Evolutionary conservation across 53 echinoderm and acorn worm species (phyloP), one percentile per base, ranked within the genome.

Genomic region (Luidia sarsii): DNA sequence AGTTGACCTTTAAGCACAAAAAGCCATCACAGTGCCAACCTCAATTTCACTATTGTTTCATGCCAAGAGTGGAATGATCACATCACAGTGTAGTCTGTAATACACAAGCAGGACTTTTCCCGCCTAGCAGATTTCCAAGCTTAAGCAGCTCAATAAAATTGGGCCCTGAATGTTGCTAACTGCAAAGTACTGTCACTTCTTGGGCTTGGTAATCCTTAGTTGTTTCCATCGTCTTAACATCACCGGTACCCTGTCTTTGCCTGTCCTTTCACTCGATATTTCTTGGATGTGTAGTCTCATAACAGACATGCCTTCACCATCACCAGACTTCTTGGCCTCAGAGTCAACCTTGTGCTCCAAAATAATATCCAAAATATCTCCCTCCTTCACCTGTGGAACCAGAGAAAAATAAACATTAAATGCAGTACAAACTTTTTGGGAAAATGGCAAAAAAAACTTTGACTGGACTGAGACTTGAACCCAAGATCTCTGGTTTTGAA

Each of bases 181-280:
- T n/a, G 41, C 41, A 41, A 41, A 41, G 41, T n/a, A n/a, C 41
- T 11, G 36, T 43, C 33, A 45, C 20, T 77, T 41, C 31, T 71
- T 84, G 19, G 73, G 66, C 15, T 66, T 70, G 1, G 70, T 59
- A 13, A 93, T 1, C 46, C 55, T 67, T 9, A 92, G 59, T 28
- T 87, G 69, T 83, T 95, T 95, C 95, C 95, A 95, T 48, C 95
- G 59, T 25, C 95, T 72, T 18, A 95, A 80, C 34, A 77, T 70
- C 51, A 92, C 87, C 23, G 82, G 83, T 19, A 82, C 56, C 57
- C 66, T 87, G 22, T 87, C 90, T 53, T 87, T 87, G 10, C 84
- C 54, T 1, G 95, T 92, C 52, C 82, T 68, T 2, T 92, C 92
- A 1, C 70, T 74, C 16, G 67, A 62, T 41, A 95, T 61, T 48